Conservation (phyloP, 1,140 invertebrate species). For the Bombus polaris region DNA sequence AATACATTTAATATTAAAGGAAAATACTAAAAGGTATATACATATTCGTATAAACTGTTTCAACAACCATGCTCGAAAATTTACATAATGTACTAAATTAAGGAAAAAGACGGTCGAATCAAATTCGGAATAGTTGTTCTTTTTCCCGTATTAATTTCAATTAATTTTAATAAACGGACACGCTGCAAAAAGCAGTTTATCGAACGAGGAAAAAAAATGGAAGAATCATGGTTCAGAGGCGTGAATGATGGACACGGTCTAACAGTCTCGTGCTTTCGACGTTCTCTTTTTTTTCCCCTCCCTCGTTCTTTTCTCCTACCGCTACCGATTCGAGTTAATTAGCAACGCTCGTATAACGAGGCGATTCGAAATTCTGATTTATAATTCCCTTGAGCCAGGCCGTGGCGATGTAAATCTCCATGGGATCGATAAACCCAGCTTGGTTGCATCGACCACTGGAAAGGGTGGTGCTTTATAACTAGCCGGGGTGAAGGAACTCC, state of each 20-base stretch:
- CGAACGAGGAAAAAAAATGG: neutral
- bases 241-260: slow-evolving; percentile 35
- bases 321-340: slow-evolving; percentile 39
- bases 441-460: slow-evolving; percentile 63
- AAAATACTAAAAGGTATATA: too few relatives aligned
- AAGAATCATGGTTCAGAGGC: neutral
- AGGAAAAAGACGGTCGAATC: too few relatives aligned
- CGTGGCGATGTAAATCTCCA: slow-evolving; percentile 76
- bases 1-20: too few relatives aligned
- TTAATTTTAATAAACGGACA: neutral
- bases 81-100: too few relatives aligned
- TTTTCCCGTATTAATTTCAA: neutral
- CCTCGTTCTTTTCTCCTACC: too few relatives aligned
- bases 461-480: slow-evolving; percentile 75
- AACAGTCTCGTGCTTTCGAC: neutral
- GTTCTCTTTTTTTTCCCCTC: neutral
- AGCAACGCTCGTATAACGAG: slow-evolving; percentile 42
- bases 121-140: neutral
- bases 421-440: slow-evolving; percentile 75
- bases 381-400: slow-evolving; percentile 68
- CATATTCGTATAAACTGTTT: too few relatives aligned
- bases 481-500: slow-evolving; percentile 80
- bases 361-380: slow-evolving; percentile 71
- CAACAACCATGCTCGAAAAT: too few relatives aligned
- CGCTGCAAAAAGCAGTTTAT: neutral